phyloP scores from a whole-genome alignment of 2,888 invertebrate genomes.

The Acanthococcus lagerstroemiae region DNA sequence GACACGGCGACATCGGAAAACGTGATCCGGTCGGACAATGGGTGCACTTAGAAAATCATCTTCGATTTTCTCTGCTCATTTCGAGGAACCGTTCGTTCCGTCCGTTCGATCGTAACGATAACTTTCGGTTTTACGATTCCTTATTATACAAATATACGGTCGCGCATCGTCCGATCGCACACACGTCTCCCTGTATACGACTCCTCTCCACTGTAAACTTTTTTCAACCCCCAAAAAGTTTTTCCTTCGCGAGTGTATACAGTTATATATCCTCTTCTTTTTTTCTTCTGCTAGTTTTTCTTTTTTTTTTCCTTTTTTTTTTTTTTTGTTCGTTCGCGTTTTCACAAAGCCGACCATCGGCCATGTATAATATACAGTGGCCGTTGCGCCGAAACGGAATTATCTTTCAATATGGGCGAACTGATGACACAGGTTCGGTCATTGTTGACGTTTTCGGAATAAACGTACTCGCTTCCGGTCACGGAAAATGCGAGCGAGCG shows the following conservation, averaged over 20 bases:
- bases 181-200: no score
- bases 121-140: no score
- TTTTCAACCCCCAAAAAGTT: no score
- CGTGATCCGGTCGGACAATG: no score
- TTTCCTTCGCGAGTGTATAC: not conserved
- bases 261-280: not conserved
- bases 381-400: conserved; percentile 12
- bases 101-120: no score
- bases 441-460: conserved; percentile 19
- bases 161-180: no score
- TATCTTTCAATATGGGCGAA: conserved; percentile 27
- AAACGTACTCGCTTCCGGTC: conserved; percentile 27
- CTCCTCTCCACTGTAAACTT: no score
- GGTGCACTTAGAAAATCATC: no score
- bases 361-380: not conserved
- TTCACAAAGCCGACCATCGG: not conserved
- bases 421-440: conserved; percentile 21
- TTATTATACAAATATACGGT: no score
- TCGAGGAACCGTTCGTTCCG: no score
- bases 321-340: not conserved
- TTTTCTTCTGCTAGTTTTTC: not conserved
- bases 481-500: not conserved
- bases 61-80: no score
- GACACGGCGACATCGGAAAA: no score
- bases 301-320: not conserved